A percentile compares a stretch with the other conserved stretches of the same genome.
Conservation (phyloP, 2,113 vertebrate genomes). For the Zosterops pallidus region DNA sequence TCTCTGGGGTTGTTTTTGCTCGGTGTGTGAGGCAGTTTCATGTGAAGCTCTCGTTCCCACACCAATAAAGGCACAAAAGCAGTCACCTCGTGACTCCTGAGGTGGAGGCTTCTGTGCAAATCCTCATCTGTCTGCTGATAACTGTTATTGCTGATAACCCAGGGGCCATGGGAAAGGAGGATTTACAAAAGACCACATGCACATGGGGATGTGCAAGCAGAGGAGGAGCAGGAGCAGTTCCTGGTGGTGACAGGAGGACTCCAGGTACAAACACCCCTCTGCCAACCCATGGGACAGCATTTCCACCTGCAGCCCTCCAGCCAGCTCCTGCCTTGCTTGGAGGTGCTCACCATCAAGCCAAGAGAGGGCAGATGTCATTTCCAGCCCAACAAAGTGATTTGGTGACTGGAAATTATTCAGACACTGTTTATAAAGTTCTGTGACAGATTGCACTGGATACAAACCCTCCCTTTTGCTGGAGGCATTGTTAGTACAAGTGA, state of each 20-base stretch:
- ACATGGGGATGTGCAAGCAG: background rate
- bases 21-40: background rate
- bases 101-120: background rate
- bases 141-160: background rate
- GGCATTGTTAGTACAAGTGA: background rate
- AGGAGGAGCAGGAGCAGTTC: background rate
- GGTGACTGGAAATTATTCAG: background rate
- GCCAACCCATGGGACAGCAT: accelerated
- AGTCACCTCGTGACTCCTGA: background rate
- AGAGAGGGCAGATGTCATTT: background rate
- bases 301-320: background rate
- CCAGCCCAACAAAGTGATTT: background rate
- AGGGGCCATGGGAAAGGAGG: background rate
- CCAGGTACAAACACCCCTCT: accelerated
- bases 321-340: background rate
- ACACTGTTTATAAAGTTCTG: background rate
- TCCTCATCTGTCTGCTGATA: background rate
- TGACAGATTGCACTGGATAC: background rate
- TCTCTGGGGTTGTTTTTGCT: slow-evolving; percentile 41
- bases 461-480: background rate
- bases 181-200: background rate
- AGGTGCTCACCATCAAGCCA: background rate
- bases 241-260: background rate
- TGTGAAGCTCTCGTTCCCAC: background rate
- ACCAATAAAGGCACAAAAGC: background rate